A percentile compares a stretch with the other conserved stretches of the same genome.
Conservation (phyloP, 2,113 vertebrate species). For the Protobothrops mucrosquamatus region DNA sequence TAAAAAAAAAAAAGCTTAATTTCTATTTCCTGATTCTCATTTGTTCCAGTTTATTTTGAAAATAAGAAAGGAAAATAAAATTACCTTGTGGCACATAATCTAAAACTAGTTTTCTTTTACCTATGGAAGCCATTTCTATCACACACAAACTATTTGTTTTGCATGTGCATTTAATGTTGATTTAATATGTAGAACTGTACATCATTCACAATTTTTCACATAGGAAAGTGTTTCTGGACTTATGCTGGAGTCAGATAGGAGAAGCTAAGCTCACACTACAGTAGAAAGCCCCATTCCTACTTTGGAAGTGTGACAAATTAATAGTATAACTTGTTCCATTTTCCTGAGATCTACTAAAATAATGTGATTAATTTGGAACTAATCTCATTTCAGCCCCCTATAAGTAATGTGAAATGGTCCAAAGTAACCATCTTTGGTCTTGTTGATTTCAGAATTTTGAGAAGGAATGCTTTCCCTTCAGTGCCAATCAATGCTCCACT, state of each 20-base stretch:
- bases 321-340: neutral
- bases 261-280: neutral
- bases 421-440: neutral
- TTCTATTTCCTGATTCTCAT: constrained; percentile 1
- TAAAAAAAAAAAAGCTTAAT: neutral
- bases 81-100: neutral
- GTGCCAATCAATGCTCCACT: neutral
- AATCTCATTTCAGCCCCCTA: neutral
- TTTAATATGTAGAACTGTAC: neutral
- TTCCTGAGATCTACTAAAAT: neutral
- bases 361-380: neutral
- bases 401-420: neutral
- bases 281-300: neutral
- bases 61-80: constrained; percentile 18
- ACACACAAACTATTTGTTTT: neutral
- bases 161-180: neutral
- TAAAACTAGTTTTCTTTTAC: constrained; percentile 5
- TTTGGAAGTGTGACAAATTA: neutral
- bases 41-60: constrained; percentile 10
- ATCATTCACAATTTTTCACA: neutral
- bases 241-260: neutral
- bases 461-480: neutral
- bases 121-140: neutral
- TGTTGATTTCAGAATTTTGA: neutral
- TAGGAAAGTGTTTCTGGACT: neutral